Base-by-base conservation (phyloP, 1,140 invertebrate genomes). In the Eriocheir sinensis region DNA sequence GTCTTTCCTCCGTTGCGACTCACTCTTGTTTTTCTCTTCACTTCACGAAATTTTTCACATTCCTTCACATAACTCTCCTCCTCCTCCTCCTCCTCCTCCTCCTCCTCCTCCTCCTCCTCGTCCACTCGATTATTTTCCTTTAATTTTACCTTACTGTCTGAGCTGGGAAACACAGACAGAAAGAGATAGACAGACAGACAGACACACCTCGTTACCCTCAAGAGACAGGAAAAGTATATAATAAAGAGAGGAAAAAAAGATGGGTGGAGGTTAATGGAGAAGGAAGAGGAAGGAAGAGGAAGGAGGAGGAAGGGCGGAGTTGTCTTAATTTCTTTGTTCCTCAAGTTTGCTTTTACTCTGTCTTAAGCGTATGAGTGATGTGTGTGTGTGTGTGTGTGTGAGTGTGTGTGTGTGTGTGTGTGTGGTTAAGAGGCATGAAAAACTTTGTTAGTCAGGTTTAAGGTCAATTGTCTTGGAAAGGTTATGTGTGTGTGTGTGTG, bases 331-430 rank as follows among this genome's bases (percentile, higher is more conserved):
- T 53, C 48, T 53, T 53, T 53, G 48, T 53, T 17, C n/a, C n/a
- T 53, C 21, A 21, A 53, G 48, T 53, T 53, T 21, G 21, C 48
- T 53, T 53, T 53, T 53, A 2, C 21, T 53, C 8, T 53, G 21
- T 53, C 21, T 53, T 53, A 17, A 2, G 21, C n/a, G n/a, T n/a
- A n/a, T n/a, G 4, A n/a, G 60, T 21, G 60, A n/a, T 72, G 21
- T 21, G 60, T 72, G 60, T n/a, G 60, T 72, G 27, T 72, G 27
- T 72, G 60, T 72, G 60, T 72, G 60, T 72, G 60, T 72, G 60
- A n/a, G 60, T 72, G 60, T 72, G 60, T 72, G 60, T 72, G 60
- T 72, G 60, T 72, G 60, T n/a, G 60, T 72, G 60, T 72, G 60
- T 72, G 60, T 72, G 60, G 4, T 48, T 48, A 8, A 48, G 4